These are phyloP conservation scores for Spodoptera littoralis DNA, from an alignment of 2,888 invertebrate genomes.

Conservation along the genomic window DNA sequence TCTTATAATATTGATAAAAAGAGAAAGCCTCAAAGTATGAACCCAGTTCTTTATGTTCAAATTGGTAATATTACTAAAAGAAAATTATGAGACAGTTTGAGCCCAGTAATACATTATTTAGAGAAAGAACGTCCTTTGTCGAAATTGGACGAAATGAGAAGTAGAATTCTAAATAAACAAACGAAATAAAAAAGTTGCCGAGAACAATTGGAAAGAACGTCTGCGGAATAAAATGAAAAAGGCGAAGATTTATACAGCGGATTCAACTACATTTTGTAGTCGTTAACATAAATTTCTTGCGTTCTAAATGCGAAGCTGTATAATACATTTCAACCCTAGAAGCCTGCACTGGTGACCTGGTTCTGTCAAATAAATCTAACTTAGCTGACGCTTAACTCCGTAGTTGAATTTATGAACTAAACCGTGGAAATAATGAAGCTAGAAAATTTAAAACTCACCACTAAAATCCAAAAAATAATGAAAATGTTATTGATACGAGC, in stretches of 20 bases:
- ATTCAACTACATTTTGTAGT: conserved; percentile 63
- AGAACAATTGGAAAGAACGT: conserved; percentile 44
- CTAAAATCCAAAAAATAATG: conserved; percentile 20
- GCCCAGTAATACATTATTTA: conserved; percentile 14
- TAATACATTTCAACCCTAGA: conserved; percentile 69
- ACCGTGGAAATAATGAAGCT: conserved; percentile 38
- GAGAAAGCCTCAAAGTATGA: not conserved
- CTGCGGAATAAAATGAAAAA: conserved; percentile 53
- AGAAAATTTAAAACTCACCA: conserved; percentile 46
- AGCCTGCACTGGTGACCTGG: conserved; percentile 72
- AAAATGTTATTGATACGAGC: conserved; percentile 12
- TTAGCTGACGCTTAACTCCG: conserved; percentile 62
- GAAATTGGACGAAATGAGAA: conserved; percentile 37
- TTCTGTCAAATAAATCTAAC: conserved; percentile 74
- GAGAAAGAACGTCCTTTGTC: conserved; percentile 3
- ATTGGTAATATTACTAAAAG: not conserved
- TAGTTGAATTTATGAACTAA: conserved; percentile 60
- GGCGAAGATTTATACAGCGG: conserved; percentile 59
- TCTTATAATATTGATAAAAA: not conserved
- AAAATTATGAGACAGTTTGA: not conserved
- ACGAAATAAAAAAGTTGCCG: conserved; percentile 40
- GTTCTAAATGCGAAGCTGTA: conserved; percentile 67
- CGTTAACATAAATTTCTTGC: conserved; percentile 74
- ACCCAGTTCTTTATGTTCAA: not conserved
- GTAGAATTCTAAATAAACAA: conserved; percentile 42